phyloP scores from a whole-genome alignment of 2,888 invertebrate genomes.

The Agrypnus murinus region DNA sequence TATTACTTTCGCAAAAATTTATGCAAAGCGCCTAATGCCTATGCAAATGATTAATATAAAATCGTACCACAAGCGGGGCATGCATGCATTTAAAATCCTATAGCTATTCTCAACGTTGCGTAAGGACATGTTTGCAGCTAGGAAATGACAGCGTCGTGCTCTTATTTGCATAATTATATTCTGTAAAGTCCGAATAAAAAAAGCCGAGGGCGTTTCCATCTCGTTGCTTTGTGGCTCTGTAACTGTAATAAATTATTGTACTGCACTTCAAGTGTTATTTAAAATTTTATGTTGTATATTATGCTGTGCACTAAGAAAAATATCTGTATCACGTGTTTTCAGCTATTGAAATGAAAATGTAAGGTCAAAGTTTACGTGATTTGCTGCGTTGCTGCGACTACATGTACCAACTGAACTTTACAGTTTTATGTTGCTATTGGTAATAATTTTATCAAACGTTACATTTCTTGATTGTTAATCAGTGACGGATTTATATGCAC shows the following conservation, averaged over 20 bases:
- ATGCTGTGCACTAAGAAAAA: slow-evolving; percentile 18
- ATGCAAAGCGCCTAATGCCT: slow-evolving; percentile 32
- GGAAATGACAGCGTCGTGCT: slow-evolving; percentile 57
- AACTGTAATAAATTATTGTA: slow-evolving; percentile 31
- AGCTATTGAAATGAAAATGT: slow-evolving; percentile 13
- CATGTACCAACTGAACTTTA: slow-evolving; percentile 23
- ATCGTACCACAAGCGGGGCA: slow-evolving; percentile 43
- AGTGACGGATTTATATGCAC: slow-evolving; percentile 1
- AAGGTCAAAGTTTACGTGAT: slow-evolving; percentile 29
- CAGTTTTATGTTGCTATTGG: slow-evolving; percentile 2
- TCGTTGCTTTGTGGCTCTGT: slow-evolving; percentile 47
- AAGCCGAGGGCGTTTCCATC: slow-evolving; percentile 50
- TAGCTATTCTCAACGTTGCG: slow-evolving; percentile 52
- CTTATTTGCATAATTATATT: slow-evolving; percentile 58
- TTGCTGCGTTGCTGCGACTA: slow-evolving; percentile 25
- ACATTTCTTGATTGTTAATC: neutral
- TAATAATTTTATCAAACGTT: slow-evolving; percentile 12
- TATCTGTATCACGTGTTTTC: slow-evolving; percentile 21
- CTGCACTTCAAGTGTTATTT: slow-evolving; percentile 36
- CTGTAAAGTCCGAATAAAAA: slow-evolving; percentile 45
- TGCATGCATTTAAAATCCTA: slow-evolving; percentile 28
- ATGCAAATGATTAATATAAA: slow-evolving; percentile 41
- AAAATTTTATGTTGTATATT: slow-evolving; percentile 10
- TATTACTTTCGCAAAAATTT: slow-evolving; percentile 22
- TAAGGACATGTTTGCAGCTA: slow-evolving; percentile 55